Conservation (phyloP, 2,888 invertebrate genomes). For the Dryobota labecula region DNA sequence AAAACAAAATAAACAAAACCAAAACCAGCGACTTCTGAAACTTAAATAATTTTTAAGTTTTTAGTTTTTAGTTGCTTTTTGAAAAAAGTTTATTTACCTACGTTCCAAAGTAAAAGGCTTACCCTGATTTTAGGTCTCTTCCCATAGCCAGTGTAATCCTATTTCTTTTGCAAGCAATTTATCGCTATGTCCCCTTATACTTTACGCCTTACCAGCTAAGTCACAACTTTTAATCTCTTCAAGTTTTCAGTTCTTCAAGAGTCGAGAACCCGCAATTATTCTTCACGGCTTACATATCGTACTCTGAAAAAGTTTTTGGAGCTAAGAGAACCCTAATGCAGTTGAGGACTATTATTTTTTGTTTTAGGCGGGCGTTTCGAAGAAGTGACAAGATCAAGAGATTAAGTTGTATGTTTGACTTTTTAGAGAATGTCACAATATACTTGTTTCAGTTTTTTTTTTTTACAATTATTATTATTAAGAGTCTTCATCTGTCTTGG, state of each 20-base stretch:
- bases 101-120: background rate
- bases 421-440: background rate
- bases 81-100: background rate
- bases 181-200: conserved; percentile 24
- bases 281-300: conserved; percentile 45
- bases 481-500: no score
- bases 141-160: conserved; percentile 12
- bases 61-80: background rate
- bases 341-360: background rate
- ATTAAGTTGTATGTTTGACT: background rate
- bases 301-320: conserved; percentile 23
- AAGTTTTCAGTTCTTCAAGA: conserved; percentile 37
- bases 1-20: no score
- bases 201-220: conserved; percentile 17
- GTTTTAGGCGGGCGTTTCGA: background rate
- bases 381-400: background rate
- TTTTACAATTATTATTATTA: no score
- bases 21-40: background rate
- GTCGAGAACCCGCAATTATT: conserved; percentile 49
- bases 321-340: conserved; percentile 1
- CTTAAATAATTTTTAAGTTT: background rate
- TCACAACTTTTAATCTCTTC: conserved; percentile 41
- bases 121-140: background rate
- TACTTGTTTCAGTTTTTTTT: no score
- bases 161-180: conserved; percentile 32